These are phyloP conservation scores for Eupithecia subfuscata DNA, from an alignment of 2,888 invertebrate species.

Conservation along the genomic window DNA sequence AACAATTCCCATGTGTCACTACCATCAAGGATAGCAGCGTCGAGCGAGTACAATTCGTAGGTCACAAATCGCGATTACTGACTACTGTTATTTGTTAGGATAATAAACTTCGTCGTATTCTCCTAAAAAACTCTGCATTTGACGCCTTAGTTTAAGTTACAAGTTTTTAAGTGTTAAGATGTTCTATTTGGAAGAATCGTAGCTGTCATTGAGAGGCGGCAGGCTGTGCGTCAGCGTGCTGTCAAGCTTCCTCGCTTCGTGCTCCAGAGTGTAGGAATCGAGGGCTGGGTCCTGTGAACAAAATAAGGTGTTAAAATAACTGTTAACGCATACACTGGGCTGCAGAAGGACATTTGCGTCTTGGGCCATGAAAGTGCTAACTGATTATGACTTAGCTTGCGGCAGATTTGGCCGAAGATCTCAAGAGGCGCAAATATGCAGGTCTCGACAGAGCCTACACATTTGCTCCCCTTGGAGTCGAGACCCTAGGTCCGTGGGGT, in stretches of 20 bases:
- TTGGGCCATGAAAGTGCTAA: too few species aligned
- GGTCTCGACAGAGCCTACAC: too few species aligned
- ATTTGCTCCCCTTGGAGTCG: too few species aligned
- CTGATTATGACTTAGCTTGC: too few species aligned
- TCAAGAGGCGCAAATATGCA: too few species aligned
- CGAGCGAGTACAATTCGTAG: too few species aligned
- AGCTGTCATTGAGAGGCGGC: conserved; percentile 82
- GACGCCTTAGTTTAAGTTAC: background rate
- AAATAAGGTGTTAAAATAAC: conserved; percentile 26
- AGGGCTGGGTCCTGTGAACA: conserved; percentile 89
- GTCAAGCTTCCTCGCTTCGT: conserved; percentile 92
- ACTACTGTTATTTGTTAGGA: background rate
- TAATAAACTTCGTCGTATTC: background rate
- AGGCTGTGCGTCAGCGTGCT: conserved; percentile 85
- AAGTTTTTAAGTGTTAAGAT: conserved; percentile 3
- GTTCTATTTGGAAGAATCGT: conserved; percentile 75
- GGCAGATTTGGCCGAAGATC: too few species aligned
- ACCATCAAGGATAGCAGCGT: background rate
- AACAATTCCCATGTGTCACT: background rate
- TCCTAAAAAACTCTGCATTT: background rate
- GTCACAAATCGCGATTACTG: background rate
- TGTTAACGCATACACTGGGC: background rate
- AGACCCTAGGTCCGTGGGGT: too few species aligned
- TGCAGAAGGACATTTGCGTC: too few species aligned
- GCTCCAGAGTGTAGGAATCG: conserved; percentile 94